Base-by-base conservation (phyloP, 2,888 invertebrate species). In the Caprella mutica region DNA sequence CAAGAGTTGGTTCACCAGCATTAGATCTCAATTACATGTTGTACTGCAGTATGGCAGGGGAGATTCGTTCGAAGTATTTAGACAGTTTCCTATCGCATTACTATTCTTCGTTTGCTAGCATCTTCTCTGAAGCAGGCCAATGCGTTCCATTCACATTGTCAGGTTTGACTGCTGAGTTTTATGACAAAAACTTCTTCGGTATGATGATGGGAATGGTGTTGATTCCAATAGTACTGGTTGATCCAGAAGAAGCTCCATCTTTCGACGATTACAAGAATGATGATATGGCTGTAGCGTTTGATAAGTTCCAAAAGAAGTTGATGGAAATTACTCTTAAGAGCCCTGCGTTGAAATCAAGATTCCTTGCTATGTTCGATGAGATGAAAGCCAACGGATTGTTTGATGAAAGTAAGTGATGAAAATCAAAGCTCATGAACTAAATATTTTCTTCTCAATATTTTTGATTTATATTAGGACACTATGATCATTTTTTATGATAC, bases 21-120 rank as follows among this genome's bases (percentile, higher is more conserved):
- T 23, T 35, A 4, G 59, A 59, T 42, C 59, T 59, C 48, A 56
- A 50, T 35, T 56, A 55, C 24, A 46, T 55, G 23, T 14, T 55
- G 3, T 59, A 55, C 56, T 39, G 51, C 12, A 56, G 59, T 48
- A 26, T 59, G 27, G 40, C 38, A 9, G 59, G 59, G 5, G 9
- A 26, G 9, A 40, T 39, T 27, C 55, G 59, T n/a, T 38, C n/a
- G 33, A 19, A 24, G 33, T 52, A 59, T 39, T 23, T 59, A 12
- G 24, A 44, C 1, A 1, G 17, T 2, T 52, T 55, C 39, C 29
- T 59, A 12, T 17, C 30, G n/a, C 33, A n/a, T 12, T 59, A 59
- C 52, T 56, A 56, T 42, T 30, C 23, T 9, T 17, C 55, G 17
- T 59, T 52, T 42, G 4, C 29, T 5, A 14, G n/a, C 21, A 46